Conservation (phyloP, 2,888 invertebrate genomes). For the Archaeoteleia sp. region DNA sequence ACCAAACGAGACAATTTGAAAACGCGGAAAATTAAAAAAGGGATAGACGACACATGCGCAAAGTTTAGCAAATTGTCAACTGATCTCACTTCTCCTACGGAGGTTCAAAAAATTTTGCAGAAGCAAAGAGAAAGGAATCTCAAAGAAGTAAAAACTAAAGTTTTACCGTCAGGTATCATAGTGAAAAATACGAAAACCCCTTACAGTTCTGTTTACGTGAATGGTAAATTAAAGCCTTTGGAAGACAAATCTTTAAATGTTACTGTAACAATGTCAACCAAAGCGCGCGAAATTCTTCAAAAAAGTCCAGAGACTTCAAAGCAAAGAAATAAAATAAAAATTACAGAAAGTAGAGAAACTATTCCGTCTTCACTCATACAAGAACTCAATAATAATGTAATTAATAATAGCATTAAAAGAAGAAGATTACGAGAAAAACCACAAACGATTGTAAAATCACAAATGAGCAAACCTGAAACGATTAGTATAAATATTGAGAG, state of each 20-base stretch:
- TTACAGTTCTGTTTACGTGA: constrained; percentile 68
- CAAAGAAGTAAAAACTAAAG: constrained; percentile 49
- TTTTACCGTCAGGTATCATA: constrained; percentile 67
- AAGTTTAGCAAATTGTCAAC: constrained; percentile 75
- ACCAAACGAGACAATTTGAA: constrained; percentile 45
- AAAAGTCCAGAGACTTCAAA: constrained; percentile 55
- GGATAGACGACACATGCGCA: constrained; percentile 60
- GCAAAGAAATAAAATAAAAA: constrained; percentile 19
- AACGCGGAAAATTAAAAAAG: constrained; percentile 60
- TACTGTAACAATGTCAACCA: constrained; percentile 73
- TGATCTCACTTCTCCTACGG: constrained; percentile 77
- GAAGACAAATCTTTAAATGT: constrained; percentile 75
- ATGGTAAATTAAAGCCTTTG: constrained; percentile 59
- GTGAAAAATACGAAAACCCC: constrained; percentile 74
- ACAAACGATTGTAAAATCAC: constrained; percentile 68
- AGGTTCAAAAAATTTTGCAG: constrained; percentile 68
- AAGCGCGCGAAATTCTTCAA: constrained; percentile 68
- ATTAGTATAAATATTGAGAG: constrained; percentile 52
- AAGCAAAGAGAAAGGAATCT: constrained; percentile 58
- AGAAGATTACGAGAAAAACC: constrained; percentile 66
- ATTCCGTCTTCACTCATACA: constrained; percentile 16
- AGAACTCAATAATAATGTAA: constrained; percentile 35
- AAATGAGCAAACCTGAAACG: constrained; percentile 57
- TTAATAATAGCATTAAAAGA: constrained; percentile 54
- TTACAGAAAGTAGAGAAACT: constrained; percentile 48